A percentile compares a stretch with the other conserved stretches of the same genome.
Conservation (phyloP, 2,113 vertebrate genomes). For the Dolichallabes microphthalmus region DNA sequence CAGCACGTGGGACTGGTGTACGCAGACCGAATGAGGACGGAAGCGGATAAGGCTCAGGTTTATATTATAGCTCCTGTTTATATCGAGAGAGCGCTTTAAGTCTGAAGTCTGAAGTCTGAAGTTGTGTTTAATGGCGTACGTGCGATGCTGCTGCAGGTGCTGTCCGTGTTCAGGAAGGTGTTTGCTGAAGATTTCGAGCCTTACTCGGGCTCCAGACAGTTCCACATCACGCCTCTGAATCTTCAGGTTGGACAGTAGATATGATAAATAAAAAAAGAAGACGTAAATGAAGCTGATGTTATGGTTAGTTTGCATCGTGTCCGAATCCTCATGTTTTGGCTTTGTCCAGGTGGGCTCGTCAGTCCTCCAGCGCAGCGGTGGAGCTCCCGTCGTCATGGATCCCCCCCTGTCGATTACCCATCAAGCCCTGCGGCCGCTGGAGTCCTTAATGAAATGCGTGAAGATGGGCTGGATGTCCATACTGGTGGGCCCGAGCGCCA, state of each 20-base stretch:
- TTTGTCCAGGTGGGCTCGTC: constrained; percentile 86
- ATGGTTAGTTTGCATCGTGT: not conserved
- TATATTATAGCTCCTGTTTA: not conserved
- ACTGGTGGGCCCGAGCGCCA: constrained; percentile 87
- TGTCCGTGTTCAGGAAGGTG: constrained; percentile 81
- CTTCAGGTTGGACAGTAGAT: constrained; percentile 79
- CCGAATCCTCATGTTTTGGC: not conserved
- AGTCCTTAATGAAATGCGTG: constrained; percentile 94
- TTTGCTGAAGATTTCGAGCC: constrained; percentile 79
- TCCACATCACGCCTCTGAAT: constrained; percentile 87
- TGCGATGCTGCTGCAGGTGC: constrained; percentile 70
- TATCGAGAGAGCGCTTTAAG: not conserved
- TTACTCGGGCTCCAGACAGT: constrained; percentile 82
- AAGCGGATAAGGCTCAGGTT: constrained; percentile 85
- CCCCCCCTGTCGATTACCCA: constrained; percentile 85
- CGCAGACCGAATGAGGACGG: constrained; percentile 89
- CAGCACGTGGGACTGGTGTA: constrained; percentile 92
- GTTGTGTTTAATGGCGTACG: not conserved
- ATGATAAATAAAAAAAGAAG: not conserved
- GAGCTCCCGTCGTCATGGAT: constrained; percentile 69
- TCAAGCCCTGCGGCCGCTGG: constrained; percentile 83
- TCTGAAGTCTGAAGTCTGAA: no score
- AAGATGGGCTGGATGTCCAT: constrained; percentile 97
- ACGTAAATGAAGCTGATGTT: no score
- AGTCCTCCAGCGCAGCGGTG: constrained; percentile 82